Percentiles rank a stretch among this genome's conserved stretches.
Evolutionary conservation across 2,113 vertebrate species (phyloP).

Genomic region (Ochotona curzoniae): DNA sequence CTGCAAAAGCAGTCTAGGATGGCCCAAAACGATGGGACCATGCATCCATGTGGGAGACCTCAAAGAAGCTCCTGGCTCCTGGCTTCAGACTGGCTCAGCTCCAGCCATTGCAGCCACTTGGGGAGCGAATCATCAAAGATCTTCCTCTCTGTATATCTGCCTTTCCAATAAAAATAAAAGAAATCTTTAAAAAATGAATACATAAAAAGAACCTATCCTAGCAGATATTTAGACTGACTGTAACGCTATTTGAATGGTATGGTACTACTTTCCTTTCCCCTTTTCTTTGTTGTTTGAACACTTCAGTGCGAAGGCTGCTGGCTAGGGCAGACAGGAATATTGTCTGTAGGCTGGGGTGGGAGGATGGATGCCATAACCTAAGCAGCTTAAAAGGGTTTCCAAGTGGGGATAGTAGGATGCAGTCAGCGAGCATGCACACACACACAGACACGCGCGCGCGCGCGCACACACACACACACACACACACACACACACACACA

Average conservation of each 20-base stretch:
- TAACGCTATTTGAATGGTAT: background rate
- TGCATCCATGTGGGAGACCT: too few species aligned
- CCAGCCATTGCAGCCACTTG: too few species aligned
- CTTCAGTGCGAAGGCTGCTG: background rate
- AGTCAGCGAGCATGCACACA: background rate
- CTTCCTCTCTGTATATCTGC: too few species aligned
- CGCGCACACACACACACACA: background rate
- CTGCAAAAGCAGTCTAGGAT: too few species aligned
- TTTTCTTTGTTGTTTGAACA: background rate
- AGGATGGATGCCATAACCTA: background rate
- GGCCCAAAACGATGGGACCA: too few species aligned
- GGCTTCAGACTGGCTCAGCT: too few species aligned
- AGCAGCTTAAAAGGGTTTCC: background rate
- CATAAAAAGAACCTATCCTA: background rate
- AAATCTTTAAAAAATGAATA: too few species aligned
- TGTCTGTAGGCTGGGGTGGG: background rate
- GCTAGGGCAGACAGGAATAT: background rate
- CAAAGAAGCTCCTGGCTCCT: too few species aligned
- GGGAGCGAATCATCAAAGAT: too few species aligned
- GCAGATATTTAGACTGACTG: background rate
- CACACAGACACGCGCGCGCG: too few species aligned
- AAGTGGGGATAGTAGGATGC: background rate
- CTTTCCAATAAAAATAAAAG: too few species aligned
- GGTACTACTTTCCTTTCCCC: background rate
- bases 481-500: background rate